Conservation (phyloP, 37 sponge, comb jelly and placozoan species). For the Theonella swinhoei region DNA sequence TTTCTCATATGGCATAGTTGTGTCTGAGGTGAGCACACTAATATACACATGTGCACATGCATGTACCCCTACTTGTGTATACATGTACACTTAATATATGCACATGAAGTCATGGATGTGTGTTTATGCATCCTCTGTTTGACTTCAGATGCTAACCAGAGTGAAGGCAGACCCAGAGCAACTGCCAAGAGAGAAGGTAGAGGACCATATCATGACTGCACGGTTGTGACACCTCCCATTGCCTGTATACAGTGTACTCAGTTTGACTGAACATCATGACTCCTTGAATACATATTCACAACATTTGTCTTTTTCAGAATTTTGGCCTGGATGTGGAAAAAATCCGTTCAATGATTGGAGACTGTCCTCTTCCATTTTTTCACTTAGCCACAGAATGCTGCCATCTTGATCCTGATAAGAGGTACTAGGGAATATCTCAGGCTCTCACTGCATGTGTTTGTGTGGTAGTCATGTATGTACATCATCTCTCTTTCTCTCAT, state of each 20-base stretch:
- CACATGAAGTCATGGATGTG: too few relatives aligned
- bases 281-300: too few relatives aligned
- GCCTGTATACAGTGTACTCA: too few relatives aligned
- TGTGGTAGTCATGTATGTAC: not conserved
- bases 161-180: slow-evolving; percentile 89
- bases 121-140: slow-evolving; percentile 4
- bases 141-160: slow-evolving; percentile 69
- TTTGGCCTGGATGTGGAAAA: slow-evolving; percentile 73
- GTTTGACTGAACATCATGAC: too few relatives aligned
- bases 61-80: not conserved
- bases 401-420: slow-evolving; percentile 47
- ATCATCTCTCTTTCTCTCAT: not conserved
- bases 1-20: slow-evolving; percentile 89
- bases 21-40: slow-evolving; percentile 80
- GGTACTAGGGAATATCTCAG: too few relatives aligned
- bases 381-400: slow-evolving; percentile 73
- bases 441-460: too few relatives aligned
- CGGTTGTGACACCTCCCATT: too few relatives aligned
- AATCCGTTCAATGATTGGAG: slow-evolving; percentile 39
- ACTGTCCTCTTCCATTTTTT: slow-evolving; percentile 71
- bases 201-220: too few relatives aligned
- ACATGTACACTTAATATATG: too few relatives aligned
- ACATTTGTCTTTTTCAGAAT: too few relatives aligned
- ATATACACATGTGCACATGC: not conserved
- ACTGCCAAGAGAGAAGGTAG: slow-evolving; percentile 72